Conservation (phyloP, 53 echinoderm and acorn worm species). For the Holothuria leucospilota region DNA sequence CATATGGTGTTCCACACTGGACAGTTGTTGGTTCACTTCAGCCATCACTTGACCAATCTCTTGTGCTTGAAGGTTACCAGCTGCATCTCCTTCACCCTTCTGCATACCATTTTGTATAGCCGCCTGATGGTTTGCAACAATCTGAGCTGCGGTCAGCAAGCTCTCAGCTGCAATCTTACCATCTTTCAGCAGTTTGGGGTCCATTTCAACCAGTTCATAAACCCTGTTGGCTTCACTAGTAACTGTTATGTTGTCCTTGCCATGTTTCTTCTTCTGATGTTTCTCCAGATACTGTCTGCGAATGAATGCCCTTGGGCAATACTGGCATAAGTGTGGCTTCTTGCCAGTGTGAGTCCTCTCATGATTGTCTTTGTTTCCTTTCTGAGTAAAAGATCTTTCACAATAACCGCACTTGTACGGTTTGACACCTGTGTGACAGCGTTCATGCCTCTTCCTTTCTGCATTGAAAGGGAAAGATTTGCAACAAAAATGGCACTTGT, state of each 20-base stretch:
- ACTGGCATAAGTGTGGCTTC: constrained; percentile 32
- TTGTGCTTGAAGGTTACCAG: background rate
- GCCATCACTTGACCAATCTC: constrained; percentile 23
- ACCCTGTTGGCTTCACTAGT: background rate
- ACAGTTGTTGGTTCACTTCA: background rate
- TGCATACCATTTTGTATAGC: background rate
- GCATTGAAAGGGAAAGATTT: constrained; percentile 39
- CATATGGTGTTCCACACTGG: background rate
- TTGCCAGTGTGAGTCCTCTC: constrained; percentile 43
- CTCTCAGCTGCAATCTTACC: constrained; percentile 19
- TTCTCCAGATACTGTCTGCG: constrained; percentile 39
- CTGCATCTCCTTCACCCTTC: background rate
- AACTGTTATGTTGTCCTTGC: background rate
- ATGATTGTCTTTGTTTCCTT: constrained; percentile 36
- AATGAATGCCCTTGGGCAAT: constrained; percentile 4
- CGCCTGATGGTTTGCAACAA: constrained; percentile 1
- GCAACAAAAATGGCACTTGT: constrained; percentile 40
- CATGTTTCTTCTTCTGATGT: constrained; percentile 41
- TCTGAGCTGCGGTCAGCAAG: constrained; percentile 21
- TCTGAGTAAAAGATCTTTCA: constrained; percentile 28
- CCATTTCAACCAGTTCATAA: constrained; percentile 13
- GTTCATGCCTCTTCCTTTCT: constrained; percentile 35
- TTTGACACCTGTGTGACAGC: constrained; percentile 36
- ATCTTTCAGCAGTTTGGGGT: constrained; percentile 1
- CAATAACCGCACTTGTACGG: constrained; percentile 31